Conservation (phyloP, 2,888 invertebrate genomes). For the Bhutanitis thaidina region DNA sequence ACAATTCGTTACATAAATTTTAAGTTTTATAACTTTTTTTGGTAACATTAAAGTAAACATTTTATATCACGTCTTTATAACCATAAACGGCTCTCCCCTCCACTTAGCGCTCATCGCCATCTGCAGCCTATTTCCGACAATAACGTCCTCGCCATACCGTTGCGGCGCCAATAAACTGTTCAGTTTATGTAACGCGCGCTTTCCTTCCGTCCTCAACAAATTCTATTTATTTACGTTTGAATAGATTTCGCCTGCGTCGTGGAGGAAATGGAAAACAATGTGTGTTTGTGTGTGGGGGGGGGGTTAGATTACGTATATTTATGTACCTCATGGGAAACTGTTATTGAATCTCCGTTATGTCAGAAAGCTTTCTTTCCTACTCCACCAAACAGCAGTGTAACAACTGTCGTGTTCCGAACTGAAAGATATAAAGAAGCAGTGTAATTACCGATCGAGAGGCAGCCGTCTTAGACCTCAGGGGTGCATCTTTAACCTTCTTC, state of each 20-base stretch:
- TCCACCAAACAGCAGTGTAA: too few relatives aligned
- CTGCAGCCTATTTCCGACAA: neutral
- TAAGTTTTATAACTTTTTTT: too few relatives aligned
- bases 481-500: too few relatives aligned
- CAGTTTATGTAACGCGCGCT: neutral
- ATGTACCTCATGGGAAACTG: neutral
- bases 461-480: too few relatives aligned
- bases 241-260: neutral
- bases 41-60: neutral
- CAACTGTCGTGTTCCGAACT: too few relatives aligned
- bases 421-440: too few relatives aligned
- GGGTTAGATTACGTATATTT: neutral
- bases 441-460: too few relatives aligned
- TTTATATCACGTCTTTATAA: neutral
- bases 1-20: too few relatives aligned
- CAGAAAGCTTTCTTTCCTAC: too few relatives aligned
- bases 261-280: neutral
- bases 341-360: too few relatives aligned
- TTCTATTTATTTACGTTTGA: neutral
- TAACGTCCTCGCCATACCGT: neutral
- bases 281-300: too few relatives aligned
- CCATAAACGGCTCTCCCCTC: neutral
- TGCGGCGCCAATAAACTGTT: slow-evolving; percentile 4
- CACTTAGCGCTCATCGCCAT: neutral
- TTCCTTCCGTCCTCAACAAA: neutral